A percentile compares a stretch with the other conserved stretches of the same genome.
Conservation (phyloP, 2,113 vertebrate genomes). For the Machaerirhynchus nigripectus region DNA sequence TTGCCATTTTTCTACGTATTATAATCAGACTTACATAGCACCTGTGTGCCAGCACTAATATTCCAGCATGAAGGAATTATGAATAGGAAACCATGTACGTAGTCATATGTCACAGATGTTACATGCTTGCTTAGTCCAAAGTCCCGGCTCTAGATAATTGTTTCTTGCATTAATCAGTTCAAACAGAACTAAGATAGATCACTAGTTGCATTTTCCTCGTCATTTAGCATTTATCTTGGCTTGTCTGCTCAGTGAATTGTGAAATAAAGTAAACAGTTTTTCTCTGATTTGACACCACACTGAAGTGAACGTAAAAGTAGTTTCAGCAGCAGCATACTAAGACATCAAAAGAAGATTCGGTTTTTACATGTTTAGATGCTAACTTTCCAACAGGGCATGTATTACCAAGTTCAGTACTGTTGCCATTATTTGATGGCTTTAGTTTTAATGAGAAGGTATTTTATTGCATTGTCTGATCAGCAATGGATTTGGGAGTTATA, state of each 20-base stretch:
- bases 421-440: neutral
- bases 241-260: neutral
- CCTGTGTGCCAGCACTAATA: neutral
- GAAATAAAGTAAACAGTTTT: conserved; percentile 6
- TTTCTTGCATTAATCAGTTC: neutral
- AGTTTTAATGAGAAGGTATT: neutral
- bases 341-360: neutral
- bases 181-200: neutral
- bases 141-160: neutral
- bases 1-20: neutral
- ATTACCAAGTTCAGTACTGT: neutral
- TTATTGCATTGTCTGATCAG: neutral
- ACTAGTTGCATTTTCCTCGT: neutral
- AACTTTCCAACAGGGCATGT: neutral
- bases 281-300: neutral
- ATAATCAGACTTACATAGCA: neutral
- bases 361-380: neutral
- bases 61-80: neutral
- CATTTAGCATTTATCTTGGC: neutral
- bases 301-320: neutral
- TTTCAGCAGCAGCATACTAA: neutral
- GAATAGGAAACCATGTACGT: neutral
- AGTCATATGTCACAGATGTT: neutral
- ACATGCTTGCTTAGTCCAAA: neutral
- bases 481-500: neutral